phyloP scores from a whole-genome alignment of 1,140 invertebrate species.

The Drosophila santomea region DNA sequence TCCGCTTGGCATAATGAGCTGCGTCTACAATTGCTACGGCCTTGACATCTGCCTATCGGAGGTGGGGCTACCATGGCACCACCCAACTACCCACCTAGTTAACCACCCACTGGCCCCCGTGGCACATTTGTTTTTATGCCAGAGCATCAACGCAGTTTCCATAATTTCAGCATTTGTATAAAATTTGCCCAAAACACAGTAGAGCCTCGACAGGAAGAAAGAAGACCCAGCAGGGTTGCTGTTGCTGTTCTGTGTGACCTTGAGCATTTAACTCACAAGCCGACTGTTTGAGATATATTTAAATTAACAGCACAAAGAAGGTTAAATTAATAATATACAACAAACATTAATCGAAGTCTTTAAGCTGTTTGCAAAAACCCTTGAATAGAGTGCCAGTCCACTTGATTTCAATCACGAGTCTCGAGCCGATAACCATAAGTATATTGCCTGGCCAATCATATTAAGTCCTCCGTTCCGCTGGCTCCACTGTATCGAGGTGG shows the following conservation, averaged over 20 bases:
- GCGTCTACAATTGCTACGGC: constrained; percentile 68
- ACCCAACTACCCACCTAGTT: not conserved
- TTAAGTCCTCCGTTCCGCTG: not conserved
- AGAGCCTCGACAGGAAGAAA: not conserved
- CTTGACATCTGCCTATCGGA: constrained; percentile 51
- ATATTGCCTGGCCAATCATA: constrained; percentile 25
- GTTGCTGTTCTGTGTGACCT: not conserved
- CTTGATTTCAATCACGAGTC: not conserved
- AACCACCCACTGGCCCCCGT: not conserved
- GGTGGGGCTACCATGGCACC: not conserved
- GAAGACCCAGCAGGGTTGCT: not conserved
- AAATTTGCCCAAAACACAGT: constrained; percentile 27
- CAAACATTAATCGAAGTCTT: not conserved
- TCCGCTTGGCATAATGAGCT: constrained; percentile 78
- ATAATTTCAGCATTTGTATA: constrained; percentile 66
- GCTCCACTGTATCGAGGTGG: constrained; percentile 16
- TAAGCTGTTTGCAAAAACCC: not conserved
- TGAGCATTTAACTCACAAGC: not conserved
- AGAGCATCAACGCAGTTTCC: constrained; percentile 37
- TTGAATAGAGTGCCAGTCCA: constrained; percentile 1
- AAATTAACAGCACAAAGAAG: not conserved
- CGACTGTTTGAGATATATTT: not conserved
- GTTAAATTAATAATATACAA: too few species aligned
- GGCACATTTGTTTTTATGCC: constrained; percentile 60
- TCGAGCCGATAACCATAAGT: not conserved